Conservation (phyloP, 2,113 vertebrate species). For the Ptilonorhynchus violaceus region DNA sequence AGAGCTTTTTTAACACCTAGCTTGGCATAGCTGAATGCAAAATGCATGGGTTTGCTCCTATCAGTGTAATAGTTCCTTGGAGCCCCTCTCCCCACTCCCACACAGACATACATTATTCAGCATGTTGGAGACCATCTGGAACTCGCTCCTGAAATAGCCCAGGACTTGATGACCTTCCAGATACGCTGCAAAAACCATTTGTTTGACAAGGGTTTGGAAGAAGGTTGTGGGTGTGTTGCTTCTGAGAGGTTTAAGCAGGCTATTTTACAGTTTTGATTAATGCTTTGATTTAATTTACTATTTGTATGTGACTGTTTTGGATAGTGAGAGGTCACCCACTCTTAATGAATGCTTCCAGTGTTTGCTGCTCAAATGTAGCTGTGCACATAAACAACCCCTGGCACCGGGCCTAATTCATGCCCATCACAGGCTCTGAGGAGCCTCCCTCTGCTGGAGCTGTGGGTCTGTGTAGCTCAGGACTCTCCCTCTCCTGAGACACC, state of each 20-base stretch:
- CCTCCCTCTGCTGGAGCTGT: neutral
- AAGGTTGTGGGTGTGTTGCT: neutral
- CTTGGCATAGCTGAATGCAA: neutral
- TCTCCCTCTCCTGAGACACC: neutral
- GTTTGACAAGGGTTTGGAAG: constrained; percentile 26
- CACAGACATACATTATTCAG: constrained; percentile 46
- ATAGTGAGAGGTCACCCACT: constrained; percentile 1
- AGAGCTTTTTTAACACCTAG: neutral
- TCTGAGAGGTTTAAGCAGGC: neutral
- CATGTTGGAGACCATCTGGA: constrained; percentile 47
- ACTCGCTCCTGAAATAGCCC: constrained; percentile 55
- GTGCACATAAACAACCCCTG: neutral
- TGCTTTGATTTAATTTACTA: constrained; percentile 29
- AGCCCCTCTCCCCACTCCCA: constrained; percentile 13
- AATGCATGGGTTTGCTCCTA: neutral
- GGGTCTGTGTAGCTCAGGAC: neutral
- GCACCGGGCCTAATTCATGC: neutral
- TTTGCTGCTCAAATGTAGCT: neutral
- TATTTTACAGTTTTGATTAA: constrained; percentile 43
- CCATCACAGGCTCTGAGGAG: neutral
- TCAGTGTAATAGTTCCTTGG: neutral
- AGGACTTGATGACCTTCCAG: constrained; percentile 61
- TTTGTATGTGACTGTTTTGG: neutral
- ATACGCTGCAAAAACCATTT: constrained; percentile 1
- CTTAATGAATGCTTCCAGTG: neutral